Base-by-base conservation (phyloP, 1,140 invertebrate genomes). In the Zaprionus tsacasi region DNA sequence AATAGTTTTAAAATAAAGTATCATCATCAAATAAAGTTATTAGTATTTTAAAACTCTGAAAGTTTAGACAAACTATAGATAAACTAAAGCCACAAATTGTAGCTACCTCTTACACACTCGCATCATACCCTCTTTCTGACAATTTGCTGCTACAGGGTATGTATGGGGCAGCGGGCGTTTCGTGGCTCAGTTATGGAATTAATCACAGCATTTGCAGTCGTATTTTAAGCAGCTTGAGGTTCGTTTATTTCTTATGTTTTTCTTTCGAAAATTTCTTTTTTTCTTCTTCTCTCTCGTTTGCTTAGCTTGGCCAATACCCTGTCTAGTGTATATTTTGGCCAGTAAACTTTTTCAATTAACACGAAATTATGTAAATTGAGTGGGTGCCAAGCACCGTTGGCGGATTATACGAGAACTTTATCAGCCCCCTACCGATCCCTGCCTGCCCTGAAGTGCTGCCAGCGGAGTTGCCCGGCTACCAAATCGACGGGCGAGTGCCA, bases 351-450 rank as follows among this genome's bases (percentile, higher is more conserved):
- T 88, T 82, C 83, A 87, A 87, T 87, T 87, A 87, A 82, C 83
- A 87, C 83, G 40, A 73, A 82, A 88, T 87, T 88, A 87, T 88
- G 82, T 72, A 88, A 88, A 87, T 87, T 88, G 76, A 73, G 82
- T 82, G 72, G 69, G 40, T 72, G 76, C 70, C 79, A 78, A 87
- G 64, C 59, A 72, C 27, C 61, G 55, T 35, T 15, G 56, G 61
- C 35, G 11, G 25, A 12, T 17, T 40, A n/a, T 40, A 13, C 6
- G 11, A 40, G 11, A 40, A 40, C 38, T 40, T 40, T 21, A 21
- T 21, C 21, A 21, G 21, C 2, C 21, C 21, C 21, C 2, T 21
- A 1, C 21, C 21, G 21, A 21, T 21, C 21, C 21, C 21, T 21
- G 21, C 21, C 21, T 7, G 12, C 36, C 4, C 25, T 25, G 17